These are phyloP conservation scores for Dryoscopus gambensis DNA, from an alignment of 2,113 vertebrate species.

Conservation along the genomic window DNA sequence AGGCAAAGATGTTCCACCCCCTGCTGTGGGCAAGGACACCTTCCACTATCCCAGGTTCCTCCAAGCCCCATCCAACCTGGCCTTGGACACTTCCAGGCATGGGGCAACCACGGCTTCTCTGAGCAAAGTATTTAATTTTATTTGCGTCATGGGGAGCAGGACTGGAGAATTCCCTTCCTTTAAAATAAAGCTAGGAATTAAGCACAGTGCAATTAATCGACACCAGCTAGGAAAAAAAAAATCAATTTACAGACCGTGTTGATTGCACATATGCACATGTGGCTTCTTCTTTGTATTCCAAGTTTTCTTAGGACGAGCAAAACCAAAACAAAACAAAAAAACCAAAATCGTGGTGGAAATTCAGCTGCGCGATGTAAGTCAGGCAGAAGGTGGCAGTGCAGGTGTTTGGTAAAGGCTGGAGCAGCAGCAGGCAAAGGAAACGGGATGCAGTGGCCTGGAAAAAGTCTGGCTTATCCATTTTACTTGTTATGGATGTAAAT, in stretches of 20 bases:
- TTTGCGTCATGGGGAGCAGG: neutral
- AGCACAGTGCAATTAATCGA: neutral
- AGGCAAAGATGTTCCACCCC: neutral
- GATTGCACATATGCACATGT: neutral
- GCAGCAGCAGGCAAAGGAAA: neutral
- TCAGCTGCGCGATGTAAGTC: neutral
- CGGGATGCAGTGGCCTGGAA: neutral
- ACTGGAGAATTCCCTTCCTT: neutral
- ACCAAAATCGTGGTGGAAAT: neutral
- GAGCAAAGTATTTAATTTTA: neutral
- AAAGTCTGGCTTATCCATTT: neutral
- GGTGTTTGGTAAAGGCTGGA: neutral
- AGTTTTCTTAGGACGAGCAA: neutral
- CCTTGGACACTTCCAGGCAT: neutral
- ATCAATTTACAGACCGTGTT: neutral
- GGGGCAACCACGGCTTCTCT: neutral
- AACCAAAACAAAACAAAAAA: neutral
- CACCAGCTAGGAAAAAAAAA: neutral
- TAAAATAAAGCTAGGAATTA: neutral
- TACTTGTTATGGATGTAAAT: neutral
- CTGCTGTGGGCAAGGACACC: neutral
- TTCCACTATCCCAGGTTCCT: neutral
- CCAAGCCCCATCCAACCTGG: fast-evolving
- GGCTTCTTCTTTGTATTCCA: neutral
- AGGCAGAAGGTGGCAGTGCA: constrained; percentile 46